A percentile compares a stretch with the other conserved stretches of the same genome.
Evolutionary conservation across 2,888 invertebrate species (phyloP).

Genomic region (Athrips mouffetella): DNA sequence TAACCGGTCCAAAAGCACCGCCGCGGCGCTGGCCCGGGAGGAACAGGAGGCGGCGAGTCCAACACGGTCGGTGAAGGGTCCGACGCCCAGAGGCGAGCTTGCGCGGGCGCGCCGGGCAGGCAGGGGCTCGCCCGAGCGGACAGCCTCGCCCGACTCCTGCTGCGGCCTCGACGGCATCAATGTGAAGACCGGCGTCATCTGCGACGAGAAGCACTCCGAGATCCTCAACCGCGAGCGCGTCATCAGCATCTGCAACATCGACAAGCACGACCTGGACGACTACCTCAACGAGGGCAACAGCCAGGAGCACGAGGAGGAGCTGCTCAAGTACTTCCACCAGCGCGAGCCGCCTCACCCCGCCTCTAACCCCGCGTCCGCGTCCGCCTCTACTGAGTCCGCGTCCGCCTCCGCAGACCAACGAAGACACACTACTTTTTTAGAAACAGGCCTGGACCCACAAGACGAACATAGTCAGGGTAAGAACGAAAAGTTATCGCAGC

Average conservation of each 20-base stretch:
- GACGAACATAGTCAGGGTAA: conserved; percentile 74
- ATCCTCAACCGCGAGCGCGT: conserved; percentile 83
- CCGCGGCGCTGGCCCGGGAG: conserved; percentile 79
- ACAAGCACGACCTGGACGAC: conserved; percentile 89
- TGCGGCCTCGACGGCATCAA: conserved; percentile 72
- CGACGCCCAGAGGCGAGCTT: conserved; percentile 64
- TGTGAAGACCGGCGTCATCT: conserved; percentile 65
- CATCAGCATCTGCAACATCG: conserved; percentile 86
- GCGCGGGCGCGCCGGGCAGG: conserved; percentile 49
- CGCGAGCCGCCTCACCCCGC: conserved; percentile 47
- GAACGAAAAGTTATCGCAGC: conserved; percentile 84
- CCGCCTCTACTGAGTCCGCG: conserved; percentile 42
- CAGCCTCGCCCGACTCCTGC: conserved; percentile 66
- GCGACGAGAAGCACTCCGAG: conserved; percentile 71
- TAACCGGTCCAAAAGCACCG: conserved; percentile 77
- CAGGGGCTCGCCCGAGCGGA: conserved; percentile 53
- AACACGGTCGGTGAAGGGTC: conserved; percentile 72
- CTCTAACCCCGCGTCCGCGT: conserved; percentile 35
- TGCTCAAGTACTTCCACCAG: conserved; percentile 86
- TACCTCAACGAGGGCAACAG: conserved; percentile 86
- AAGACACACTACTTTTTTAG: conserved; percentile 57
- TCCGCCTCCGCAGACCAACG: conserved; percentile 24
- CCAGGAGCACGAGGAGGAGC: conserved; percentile 90
- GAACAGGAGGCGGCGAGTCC: conserved; percentile 75
- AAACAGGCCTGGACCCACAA: conserved; percentile 62